phyloP scores from a whole-genome alignment of 2,797 vertebrate species.

The Pelobates cultripes region DNA sequence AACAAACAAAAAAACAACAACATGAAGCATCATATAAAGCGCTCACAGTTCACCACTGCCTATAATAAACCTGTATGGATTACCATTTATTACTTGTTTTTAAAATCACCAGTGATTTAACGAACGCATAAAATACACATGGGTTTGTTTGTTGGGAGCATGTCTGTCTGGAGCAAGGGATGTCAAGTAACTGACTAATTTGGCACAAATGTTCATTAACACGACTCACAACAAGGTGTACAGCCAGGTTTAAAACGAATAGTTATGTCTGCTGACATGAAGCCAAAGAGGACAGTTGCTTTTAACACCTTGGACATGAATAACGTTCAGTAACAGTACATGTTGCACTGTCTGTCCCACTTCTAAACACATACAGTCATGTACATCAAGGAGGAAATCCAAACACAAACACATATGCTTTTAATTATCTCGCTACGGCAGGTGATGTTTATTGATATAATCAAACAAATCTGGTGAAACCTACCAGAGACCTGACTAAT shows the following conservation, averaged over 20 bases:
- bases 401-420: constrained; percentile 30
- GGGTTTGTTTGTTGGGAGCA: constrained; percentile 2
- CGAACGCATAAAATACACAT: neutral
- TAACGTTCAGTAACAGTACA: constrained; percentile 28
- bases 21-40: too few relatives aligned
- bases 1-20: too few relatives aligned
- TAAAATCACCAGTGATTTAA: constrained; percentile 12
- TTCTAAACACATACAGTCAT: neutral
- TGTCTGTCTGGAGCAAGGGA: neutral
- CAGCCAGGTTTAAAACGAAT: constrained; percentile 9
- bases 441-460: constrained; percentile 6
- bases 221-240: constrained; percentile 22
- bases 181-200: constrained; percentile 12
- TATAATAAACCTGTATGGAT: too few relatives aligned
- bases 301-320: constrained; percentile 34
- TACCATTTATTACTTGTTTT: too few relatives aligned
- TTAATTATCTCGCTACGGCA: constrained; percentile 28
- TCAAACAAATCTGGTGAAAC: constrained; percentile 2
- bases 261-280: constrained; percentile 12
- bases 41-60: too few relatives aligned
- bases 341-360: constrained; percentile 31
- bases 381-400: constrained; percentile 17
- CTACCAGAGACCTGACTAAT: neutral
- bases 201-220: constrained; percentile 14
- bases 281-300: constrained; percentile 26